Evolutionary conservation across 2,113 vertebrate genomes (phyloP), one percentile per base, ranked within the genome.

Genomic region (Callipepla squamata): DNA sequence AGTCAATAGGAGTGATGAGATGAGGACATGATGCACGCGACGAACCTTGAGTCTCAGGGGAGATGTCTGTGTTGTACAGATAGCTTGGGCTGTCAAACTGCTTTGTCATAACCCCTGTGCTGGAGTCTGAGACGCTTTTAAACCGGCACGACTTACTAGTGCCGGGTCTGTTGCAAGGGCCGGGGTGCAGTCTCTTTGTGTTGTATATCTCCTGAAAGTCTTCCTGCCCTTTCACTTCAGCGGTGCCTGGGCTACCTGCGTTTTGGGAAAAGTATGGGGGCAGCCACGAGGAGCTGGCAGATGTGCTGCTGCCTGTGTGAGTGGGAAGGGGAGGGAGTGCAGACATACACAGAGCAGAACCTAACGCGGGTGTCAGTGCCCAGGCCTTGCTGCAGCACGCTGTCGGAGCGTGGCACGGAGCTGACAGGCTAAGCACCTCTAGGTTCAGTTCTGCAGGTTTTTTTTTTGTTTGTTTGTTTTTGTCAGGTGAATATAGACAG

Each of bases 291-390:
- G 25, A 51, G 9, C 21, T 36, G 50, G 18, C 2, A 8, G 38
- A 47, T 14, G 23, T 17, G 19, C 19, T n/a, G 21, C 38, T 53
- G 10, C 20, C 13, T 34, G n/a, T 21, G 20, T 11, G 11, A 59
- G 22, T 22, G 20, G 57, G 20, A 7, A 17, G 32, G 28, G 20
- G 34, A 50, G 22, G 36, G 19, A 12, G 44, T 38, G 40, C 42
- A 57, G 65, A 13, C 5, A 5, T 17, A 36, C 30, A 3, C 53
- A 25, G 38, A 7, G 22, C 74, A 36, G 51, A 74, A 34, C 8
- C 20, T 7, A 5, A 15, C 0, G 0, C 3, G 2, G 9, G 8
- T 2, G 7, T 42, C 7, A 34, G 30, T 74, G 30, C 47, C 11
- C 32, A 34, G 47, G n/a, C 32, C 38, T 42, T 70, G 38, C 10